These are phyloP conservation scores for Epizoanthus ramosus DNA, from an alignment of 92 coral and sea anemone genomes.

Conservation along the genomic window DNA sequence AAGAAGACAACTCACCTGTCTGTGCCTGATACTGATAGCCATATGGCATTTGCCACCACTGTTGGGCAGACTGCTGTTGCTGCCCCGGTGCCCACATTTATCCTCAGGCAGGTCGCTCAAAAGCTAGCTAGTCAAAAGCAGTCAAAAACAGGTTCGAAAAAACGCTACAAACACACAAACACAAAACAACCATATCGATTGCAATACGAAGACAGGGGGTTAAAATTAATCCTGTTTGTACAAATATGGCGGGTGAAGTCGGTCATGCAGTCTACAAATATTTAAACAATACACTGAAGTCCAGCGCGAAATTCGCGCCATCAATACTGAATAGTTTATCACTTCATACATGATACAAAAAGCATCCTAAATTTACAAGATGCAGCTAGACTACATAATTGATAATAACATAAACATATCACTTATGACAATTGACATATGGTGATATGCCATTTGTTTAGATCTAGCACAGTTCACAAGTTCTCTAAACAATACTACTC, in stretches of 20 bases:
- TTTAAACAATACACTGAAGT: not conserved
- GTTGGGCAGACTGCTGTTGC: slow-evolving; percentile 75
- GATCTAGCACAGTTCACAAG: not conserved
- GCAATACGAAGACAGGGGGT: not conserved
- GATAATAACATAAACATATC: no score
- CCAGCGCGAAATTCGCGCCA: slow-evolving; percentile 1
- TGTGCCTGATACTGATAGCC: slow-evolving; percentile 83
- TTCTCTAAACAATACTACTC: not conserved
- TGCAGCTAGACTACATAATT: not conserved
- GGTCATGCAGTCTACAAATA: not conserved
- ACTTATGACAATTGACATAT: no score
- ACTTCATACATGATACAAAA: no score
- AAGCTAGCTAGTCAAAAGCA: slow-evolving; percentile 49
- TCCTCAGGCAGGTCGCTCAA: slow-evolving; percentile 39
- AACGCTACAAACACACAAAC: not conserved
- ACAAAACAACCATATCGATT: slow-evolving; percentile 19
- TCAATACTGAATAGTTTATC: not conserved
- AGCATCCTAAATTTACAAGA: not conserved
- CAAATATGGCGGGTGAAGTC: not conserved
- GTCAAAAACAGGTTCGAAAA: slow-evolving; percentile 61
- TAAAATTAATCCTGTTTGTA: not conserved
- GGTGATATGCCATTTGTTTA: not conserved
- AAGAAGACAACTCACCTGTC: slow-evolving; percentile 65
- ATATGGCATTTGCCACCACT: slow-evolving; percentile 98
- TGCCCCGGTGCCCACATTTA: slow-evolving; percentile 98